A percentile compares a stretch with the other conserved stretches of the same genome.
These are phyloP conservation scores for Carpatolechia fugitivella DNA, from an alignment of 2,888 invertebrate genomes.

Conservation along the genomic window DNA sequence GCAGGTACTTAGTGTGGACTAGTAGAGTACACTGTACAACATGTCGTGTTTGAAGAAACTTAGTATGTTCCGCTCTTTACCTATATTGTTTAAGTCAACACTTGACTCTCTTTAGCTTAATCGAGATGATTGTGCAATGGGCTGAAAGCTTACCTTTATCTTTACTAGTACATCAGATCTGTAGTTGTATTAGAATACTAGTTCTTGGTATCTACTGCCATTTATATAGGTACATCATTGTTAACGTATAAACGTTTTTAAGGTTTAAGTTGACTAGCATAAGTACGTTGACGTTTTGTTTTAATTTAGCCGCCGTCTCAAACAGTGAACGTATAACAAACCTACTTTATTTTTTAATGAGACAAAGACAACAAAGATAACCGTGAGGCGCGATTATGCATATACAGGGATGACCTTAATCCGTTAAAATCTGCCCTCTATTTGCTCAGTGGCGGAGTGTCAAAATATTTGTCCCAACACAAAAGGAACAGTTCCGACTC, in stretches of 20 bases:
- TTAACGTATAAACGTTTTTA: too few relatives aligned
- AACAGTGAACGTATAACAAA: too few relatives aligned
- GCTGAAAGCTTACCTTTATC: background rate
- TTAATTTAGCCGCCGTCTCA: too few relatives aligned
- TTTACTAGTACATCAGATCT: too few relatives aligned
- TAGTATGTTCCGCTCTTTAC: conserved; percentile 39
- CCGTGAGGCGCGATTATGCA: conserved; percentile 39
- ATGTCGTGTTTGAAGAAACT: conserved; percentile 43
- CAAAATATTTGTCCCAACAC: conserved; percentile 68
- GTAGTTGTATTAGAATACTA: too few relatives aligned
- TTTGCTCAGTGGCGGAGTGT: conserved; percentile 57
- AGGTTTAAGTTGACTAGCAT: too few relatives aligned
- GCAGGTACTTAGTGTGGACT: background rate
- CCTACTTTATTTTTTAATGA: too few relatives aligned
- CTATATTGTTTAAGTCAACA: conserved; percentile 51
- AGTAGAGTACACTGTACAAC: conserved; percentile 26
- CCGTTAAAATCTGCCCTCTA: conserved; percentile 49
- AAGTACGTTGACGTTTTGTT: too few relatives aligned
- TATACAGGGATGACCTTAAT: conserved; percentile 49
- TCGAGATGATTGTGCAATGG: conserved; percentile 38
- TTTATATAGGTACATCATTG: too few relatives aligned
- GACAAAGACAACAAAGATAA: conserved; percentile 21
- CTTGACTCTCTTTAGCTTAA: conserved; percentile 35
- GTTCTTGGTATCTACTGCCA: too few relatives aligned
- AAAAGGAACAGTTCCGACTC: conserved; percentile 55